Base-by-base conservation (phyloP, 2,797 vertebrate genomes). In the Trematomus bernacchii region DNA sequence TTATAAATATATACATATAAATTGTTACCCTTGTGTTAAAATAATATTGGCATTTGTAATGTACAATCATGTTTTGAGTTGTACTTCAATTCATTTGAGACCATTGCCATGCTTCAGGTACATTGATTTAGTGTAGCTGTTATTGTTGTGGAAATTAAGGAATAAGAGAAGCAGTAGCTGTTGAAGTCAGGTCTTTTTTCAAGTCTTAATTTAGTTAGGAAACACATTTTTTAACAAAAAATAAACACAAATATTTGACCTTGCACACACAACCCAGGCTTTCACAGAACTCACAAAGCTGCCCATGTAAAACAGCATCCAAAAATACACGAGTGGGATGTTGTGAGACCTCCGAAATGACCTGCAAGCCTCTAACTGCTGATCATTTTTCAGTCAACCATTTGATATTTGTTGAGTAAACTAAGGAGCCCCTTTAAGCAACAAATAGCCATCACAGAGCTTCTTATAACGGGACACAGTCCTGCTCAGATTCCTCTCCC, bases 371-470 rank as follows among this genome's bases (percentile, higher is more conserved):
- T 64, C 73, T 68, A 87, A 83, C 77, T 43, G 52, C 77, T 77
- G 63, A 87, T 83, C 30, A 40, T 84, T 92, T 83, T 81, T 75
- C 75, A 73, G 73, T 61, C 76, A 89, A 88, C 65, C 19, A n/a
- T 74, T 54, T 61, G 64, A 77, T 89, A 82, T 92, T 92, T 91
- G 74, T 85, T 52, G 61, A 90, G 82, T 77, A 86, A 91, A 92
- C 82, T 5, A 43, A 42, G 82, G 71, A 70, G 61, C 68, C 72
- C 64, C 74, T 81, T 87, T 59, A 64, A 69, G 80, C 82, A 79
- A 72, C 79, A 84, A 84, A 73, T 73, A 78, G 40, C 30, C 83
- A 71, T 76, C 80, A 89, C 69, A 67, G 60, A 54, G 72, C 37
- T 59, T 52, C 75, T 67, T 84, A 52, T 89, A 62, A 86, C 79